Evolutionary conservation across 2,888 invertebrate species (phyloP).

Genomic region (Octonoba sinensis): DNA sequence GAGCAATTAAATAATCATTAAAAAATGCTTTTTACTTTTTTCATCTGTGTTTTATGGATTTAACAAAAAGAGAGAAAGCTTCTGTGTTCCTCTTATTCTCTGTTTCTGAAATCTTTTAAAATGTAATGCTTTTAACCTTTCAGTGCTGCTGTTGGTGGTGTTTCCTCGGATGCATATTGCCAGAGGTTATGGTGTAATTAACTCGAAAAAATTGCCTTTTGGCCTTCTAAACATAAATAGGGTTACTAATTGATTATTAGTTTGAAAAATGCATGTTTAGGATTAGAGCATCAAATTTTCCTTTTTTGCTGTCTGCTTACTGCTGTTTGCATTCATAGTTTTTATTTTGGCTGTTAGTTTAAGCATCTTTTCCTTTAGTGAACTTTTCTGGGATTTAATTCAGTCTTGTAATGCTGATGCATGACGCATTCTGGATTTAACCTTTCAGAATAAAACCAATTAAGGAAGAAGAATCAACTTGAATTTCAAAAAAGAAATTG

Average conservation of each 20-base stretch:
- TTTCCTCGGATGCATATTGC: constrained; percentile 57
- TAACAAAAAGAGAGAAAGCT: neutral
- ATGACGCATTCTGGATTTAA: too few relatives aligned
- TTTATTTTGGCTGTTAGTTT: neutral
- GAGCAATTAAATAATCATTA: too few relatives aligned
- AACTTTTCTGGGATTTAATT: neutral
- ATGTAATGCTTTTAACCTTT: neutral
- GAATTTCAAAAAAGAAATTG: too few relatives aligned
- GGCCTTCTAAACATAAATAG: neutral
- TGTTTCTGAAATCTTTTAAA: too few relatives aligned
- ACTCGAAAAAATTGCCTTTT: neutral
- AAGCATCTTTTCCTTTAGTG: neutral
- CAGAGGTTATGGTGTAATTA: constrained; percentile 16
- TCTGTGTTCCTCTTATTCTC: neutral
- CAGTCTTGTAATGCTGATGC: too few relatives aligned
- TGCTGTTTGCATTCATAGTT: neutral
- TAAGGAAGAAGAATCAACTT: too few relatives aligned
- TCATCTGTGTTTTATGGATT: too few relatives aligned
- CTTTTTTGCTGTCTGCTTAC: neutral
- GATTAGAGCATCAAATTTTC: neutral
- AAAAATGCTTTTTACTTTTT: too few relatives aligned
- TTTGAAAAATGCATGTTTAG: neutral
- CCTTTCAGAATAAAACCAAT: too few relatives aligned
- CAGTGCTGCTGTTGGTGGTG: constrained; percentile 31
- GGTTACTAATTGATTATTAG: too few relatives aligned